Base-by-base conservation (phyloP, 2,888 invertebrate species). In the Chironomus riparius region DNA sequence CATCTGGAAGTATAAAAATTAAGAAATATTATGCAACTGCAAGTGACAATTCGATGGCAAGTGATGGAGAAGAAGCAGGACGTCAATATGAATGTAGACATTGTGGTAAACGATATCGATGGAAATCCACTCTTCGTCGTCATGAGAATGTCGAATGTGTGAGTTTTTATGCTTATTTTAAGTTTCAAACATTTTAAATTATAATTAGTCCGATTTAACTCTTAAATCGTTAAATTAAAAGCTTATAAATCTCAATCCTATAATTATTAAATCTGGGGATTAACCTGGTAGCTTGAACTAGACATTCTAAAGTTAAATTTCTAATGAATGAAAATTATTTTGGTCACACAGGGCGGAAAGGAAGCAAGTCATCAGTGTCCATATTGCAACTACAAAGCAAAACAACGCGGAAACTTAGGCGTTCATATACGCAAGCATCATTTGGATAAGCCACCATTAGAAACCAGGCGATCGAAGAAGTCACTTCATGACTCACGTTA, bases 71-170 rank as follows among this genome's bases (percentile, higher is more conserved):
- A 69, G 85, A 83, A 77, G 87, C 86, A 79, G 84, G 82, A 38
- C 13, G 86, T 85, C 89, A 90, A 81, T 93, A 92, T 83, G 88
- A 91, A 70, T 93, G 93, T 81, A 87, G 92, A 72, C 92, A 92
- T 82, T 94, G 94, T 85, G 93, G 93, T 78, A 93, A 93, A 83
- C 88, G 90, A 79, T 94, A 94, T 83, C 89, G 93, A 80, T 93
- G 93, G 93, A 93, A 92, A 85, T 92, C 92, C 71, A 93, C 93
- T 77, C 87, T 93, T 86, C 87, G 91, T 12, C 88, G 92, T 4
- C 93, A 93, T 85, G 92, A 92, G 84, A 91, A 89, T 85, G 92
- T 92, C 78, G 93, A 93, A 84, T 93, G 93, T 84, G 47, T 47
- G 22, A 47, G 38, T 69, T 47, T 47, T 38, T 10, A 38, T 10